Percentiles rank a stretch among this genome's conserved stretches.
These are phyloP conservation scores for Melolontha melolontha DNA, from an alignment of 2,888 invertebrate species.

Conservation along the genomic window DNA sequence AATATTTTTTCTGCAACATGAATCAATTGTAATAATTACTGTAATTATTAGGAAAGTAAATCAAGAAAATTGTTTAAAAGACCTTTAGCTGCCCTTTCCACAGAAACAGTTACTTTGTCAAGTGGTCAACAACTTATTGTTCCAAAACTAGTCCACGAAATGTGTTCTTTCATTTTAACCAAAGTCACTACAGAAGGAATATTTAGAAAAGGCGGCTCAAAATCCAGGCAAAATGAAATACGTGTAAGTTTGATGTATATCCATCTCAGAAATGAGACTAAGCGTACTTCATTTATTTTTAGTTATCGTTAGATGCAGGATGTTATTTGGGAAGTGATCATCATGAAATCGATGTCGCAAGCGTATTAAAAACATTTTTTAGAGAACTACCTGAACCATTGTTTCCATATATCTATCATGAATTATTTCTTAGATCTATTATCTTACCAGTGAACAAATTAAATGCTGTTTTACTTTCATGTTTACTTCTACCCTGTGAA, in stretches of 20 bases:
- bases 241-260: conserved; percentile 67
- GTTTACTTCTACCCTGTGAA: conserved; percentile 79
- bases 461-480: conserved; percentile 74
- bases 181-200: conserved; percentile 84
- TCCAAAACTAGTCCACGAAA: conserved; percentile 79
- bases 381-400: conserved; percentile 88
- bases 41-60: conserved; percentile 55
- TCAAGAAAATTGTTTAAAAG: conserved; percentile 66
- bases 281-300: conserved; percentile 43
- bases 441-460: conserved; percentile 71
- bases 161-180: conserved; percentile 76
- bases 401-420: conserved; percentile 80
- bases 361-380: conserved; percentile 86
- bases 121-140: conserved; percentile 79
- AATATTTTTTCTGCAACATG: conserved; percentile 35
- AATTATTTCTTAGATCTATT: conserved; percentile 78
- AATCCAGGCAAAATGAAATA: conserved; percentile 84
- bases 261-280: background rate
- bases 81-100: conserved; percentile 67
- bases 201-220: conserved; percentile 90
- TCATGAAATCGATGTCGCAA: conserved; percentile 87
- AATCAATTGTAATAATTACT: conserved; percentile 32
- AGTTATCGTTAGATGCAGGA: conserved; percentile 79
- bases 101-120: conserved; percentile 71
- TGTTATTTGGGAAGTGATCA: conserved; percentile 77